Conservation (phyloP, 2,797 vertebrate genomes). For the Synanceia verrucosa region DNA sequence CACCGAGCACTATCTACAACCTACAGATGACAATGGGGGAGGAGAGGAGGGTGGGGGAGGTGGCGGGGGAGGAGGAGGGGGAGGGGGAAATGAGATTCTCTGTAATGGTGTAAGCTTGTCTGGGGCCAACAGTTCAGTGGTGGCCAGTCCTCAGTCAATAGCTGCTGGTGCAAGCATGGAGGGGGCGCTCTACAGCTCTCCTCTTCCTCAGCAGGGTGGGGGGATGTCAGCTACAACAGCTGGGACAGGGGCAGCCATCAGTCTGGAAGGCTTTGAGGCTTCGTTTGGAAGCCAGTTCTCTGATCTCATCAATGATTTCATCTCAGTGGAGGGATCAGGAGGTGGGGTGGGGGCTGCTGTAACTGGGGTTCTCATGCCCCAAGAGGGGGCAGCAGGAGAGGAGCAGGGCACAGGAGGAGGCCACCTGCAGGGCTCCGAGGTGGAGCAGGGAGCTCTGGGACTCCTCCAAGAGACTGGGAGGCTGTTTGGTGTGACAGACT, state of each 20-base stretch:
- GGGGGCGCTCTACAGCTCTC: slow-evolving; percentile 89
- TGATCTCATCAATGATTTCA: slow-evolving; percentile 99
- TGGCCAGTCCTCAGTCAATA: slow-evolving; percentile 84
- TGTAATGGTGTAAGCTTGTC: slow-evolving; percentile 80
- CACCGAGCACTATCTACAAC: slow-evolving; percentile 90
- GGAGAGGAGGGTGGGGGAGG: slow-evolving; percentile 57
- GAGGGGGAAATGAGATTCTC: slow-evolving; percentile 68
- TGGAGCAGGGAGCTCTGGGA: slow-evolving; percentile 91
- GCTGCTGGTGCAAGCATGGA: slow-evolving; percentile 88
- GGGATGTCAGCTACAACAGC: slow-evolving; percentile 52
- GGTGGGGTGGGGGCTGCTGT: slow-evolving; percentile 73
- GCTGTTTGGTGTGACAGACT: slow-evolving; percentile 98
- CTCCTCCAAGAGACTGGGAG: slow-evolving; percentile 93
- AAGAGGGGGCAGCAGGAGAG: slow-evolving; percentile 82
- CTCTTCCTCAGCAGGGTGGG: slow-evolving; percentile 86
- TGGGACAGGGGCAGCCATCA: slow-evolving; percentile 82
- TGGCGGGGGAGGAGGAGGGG: slow-evolving; percentile 29
- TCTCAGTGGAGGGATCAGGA: slow-evolving; percentile 93
- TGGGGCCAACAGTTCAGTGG: slow-evolving; percentile 67
- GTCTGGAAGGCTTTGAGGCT: slow-evolving; percentile 97
- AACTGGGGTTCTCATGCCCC: slow-evolving; percentile 85
- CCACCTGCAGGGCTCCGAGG: slow-evolving; percentile 90
- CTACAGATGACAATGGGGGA: slow-evolving; percentile 72
- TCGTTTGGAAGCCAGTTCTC: slow-evolving; percentile 99
- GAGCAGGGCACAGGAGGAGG: slow-evolving; percentile 86